Percentiles rank a stretch among this genome's conserved stretches.
Evolutionary conservation across 2,888 invertebrate genomes (phyloP).

Genomic region (Laothoe populi): DNA sequence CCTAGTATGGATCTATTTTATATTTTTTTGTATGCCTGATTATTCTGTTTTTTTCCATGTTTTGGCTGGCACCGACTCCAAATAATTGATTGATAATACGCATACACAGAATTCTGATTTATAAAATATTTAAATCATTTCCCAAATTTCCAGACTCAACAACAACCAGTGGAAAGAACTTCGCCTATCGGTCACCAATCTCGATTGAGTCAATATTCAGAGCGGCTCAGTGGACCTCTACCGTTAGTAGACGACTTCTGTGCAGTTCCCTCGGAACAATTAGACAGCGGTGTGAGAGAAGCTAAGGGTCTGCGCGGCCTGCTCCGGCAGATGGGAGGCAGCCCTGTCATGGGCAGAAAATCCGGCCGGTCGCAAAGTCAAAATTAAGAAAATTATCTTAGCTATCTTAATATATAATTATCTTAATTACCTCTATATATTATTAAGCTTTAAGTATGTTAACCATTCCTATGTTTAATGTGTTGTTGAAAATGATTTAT

Average conservation of each 20-base stretch:
- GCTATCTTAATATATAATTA: too few relatives aligned
- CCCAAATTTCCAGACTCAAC: conserved; percentile 46
- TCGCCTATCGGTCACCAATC: conserved; percentile 85
- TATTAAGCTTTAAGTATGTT: neutral
- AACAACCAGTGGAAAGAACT: conserved; percentile 62
- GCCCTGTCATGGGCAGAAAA: conserved; percentile 92
- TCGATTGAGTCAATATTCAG: conserved; percentile 86
- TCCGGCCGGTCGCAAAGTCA: conserved; percentile 80
- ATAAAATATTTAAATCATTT: neutral
- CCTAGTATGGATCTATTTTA: too few relatives aligned
- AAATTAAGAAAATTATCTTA: too few relatives aligned
- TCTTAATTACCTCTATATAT: too few relatives aligned
- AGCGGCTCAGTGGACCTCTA: conserved; percentile 85
- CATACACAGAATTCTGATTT: neutral
- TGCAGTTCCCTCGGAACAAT: conserved; percentile 92
- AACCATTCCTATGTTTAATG: conserved; percentile 11
- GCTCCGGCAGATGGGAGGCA: conserved; percentile 93
- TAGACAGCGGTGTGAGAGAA: conserved; percentile 86
- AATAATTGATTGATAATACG: too few relatives aligned
- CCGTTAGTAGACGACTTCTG: conserved; percentile 96
- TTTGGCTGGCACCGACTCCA: too few relatives aligned
- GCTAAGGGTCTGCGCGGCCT: conserved; percentile 91
- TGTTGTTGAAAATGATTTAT: neutral
- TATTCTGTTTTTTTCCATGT: too few relatives aligned
- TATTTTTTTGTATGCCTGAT: too few relatives aligned